phyloP scores from a whole-genome alignment of 2,113 vertebrate species.

The Diphyllodes magnificus region DNA sequence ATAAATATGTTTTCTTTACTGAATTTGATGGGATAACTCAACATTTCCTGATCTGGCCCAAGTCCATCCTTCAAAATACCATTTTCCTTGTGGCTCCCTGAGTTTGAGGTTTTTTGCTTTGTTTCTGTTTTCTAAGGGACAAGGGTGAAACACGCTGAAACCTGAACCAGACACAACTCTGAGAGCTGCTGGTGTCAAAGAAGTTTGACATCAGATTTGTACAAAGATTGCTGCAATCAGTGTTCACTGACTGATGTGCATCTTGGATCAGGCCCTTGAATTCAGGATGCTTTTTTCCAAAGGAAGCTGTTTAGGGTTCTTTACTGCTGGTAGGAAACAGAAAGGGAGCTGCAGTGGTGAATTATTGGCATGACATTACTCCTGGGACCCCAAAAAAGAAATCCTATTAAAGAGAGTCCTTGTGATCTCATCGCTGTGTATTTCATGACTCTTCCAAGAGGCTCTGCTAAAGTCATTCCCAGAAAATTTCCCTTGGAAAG shows the following conservation, averaged over 20 bases:
- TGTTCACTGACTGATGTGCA: constrained; percentile 8
- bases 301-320: constrained; percentile 23
- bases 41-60: constrained; percentile 20
- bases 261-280: constrained; percentile 9
- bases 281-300: not conserved
- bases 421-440: constrained; percentile 39
- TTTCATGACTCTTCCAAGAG: constrained; percentile 40
- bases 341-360: constrained; percentile 24
- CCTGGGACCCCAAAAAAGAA: constrained; percentile 45
- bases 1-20: constrained; percentile 22
- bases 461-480: constrained; percentile 51
- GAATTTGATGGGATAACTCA: constrained; percentile 33
- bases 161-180: not conserved
- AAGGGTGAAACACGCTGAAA: not conserved
- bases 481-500: constrained; percentile 37
- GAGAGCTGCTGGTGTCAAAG: not conserved
- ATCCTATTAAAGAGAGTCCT: constrained; percentile 48
- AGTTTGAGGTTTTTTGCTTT: not conserved
- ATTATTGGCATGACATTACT: constrained; percentile 23
- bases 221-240: not conserved
- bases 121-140: not conserved
- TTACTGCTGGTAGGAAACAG: constrained; percentile 34
- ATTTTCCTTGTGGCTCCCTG: not conserved
- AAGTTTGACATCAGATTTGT: not conserved
- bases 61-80: constrained; percentile 22